Conservation (phyloP, 2,113 vertebrate species). For the Tachycineta bicolor region DNA sequence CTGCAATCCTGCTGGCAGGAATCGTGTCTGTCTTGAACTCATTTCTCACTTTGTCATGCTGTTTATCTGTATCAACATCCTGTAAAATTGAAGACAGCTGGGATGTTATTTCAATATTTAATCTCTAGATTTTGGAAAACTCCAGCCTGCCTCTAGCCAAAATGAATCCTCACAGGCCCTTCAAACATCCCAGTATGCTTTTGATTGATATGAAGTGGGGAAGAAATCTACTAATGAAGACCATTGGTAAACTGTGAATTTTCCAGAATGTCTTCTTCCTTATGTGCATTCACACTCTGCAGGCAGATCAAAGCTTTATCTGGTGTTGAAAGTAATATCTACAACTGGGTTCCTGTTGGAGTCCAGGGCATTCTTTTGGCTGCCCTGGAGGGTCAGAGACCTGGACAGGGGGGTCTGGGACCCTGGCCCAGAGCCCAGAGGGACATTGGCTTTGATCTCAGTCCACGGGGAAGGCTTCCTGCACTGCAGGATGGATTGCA, state of each 20-base stretch:
- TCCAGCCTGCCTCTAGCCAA: neutral
- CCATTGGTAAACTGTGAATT: neutral
- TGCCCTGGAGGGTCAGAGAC: no score
- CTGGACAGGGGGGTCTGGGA: no score
- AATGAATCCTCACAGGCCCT: neutral
- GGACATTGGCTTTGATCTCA: no score
- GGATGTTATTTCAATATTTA: slow-evolving; percentile 28
- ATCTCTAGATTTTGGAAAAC: neutral
- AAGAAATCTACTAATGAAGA: neutral
- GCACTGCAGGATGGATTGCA: no score
- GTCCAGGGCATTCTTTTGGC: no score
- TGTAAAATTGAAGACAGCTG: neutral
- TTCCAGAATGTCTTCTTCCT: neutral
- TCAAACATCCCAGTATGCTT: neutral
- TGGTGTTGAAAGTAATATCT: neutral
- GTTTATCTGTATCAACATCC: neutral
- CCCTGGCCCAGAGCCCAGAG: no score
- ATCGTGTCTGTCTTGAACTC: neutral
- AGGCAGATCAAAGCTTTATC: neutral
- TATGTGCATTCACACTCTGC: neutral
- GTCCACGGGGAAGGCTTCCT: no score
- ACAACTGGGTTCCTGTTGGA: neutral
- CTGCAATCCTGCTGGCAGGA: neutral
- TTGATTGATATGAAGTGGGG: neutral
- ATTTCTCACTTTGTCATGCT: neutral